Conservation (phyloP, 2,888 invertebrate genomes). For the Mylabris sibirica region DNA sequence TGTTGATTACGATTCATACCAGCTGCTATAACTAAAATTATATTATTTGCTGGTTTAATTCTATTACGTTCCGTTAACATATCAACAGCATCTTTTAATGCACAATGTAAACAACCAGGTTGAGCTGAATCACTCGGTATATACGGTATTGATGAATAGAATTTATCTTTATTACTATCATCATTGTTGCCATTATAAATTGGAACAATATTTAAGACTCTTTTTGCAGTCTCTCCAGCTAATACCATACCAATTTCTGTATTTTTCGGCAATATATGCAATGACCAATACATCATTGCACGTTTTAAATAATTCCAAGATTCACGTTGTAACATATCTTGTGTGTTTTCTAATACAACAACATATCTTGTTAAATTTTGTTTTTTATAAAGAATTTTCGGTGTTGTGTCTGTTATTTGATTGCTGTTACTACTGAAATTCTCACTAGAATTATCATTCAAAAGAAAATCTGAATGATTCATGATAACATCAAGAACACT, state of each 20-base stretch:
- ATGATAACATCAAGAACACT: slow-evolving; percentile 68
- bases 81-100: slow-evolving; percentile 59
- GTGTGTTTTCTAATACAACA: slow-evolving; percentile 67
- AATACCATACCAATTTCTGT: slow-evolving; percentile 65
- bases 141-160: slow-evolving; percentile 61
- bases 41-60: slow-evolving; percentile 62
- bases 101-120: slow-evolving; percentile 63
- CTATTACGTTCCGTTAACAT: slow-evolving; percentile 62
- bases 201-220: slow-evolving; percentile 55
- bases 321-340: slow-evolving; percentile 66
- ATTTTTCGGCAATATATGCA: slow-evolving; percentile 64
- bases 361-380: slow-evolving; percentile 65
- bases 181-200: slow-evolving; percentile 42
- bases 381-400: slow-evolving; percentile 64
- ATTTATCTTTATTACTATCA: slow-evolving; percentile 47
- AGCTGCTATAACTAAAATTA: slow-evolving; percentile 66
- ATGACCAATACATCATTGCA: slow-evolving; percentile 68
- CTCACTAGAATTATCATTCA: slow-evolving; percentile 32
- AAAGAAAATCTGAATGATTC: slow-evolving; percentile 64
- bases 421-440: slow-evolving; percentile 43
- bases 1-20: slow-evolving; percentile 63
- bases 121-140: slow-evolving; percentile 63
- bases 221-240: slow-evolving; percentile 59
- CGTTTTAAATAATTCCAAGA: slow-evolving; percentile 68
- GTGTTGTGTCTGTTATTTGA: slow-evolving; percentile 61